Evolutionary conservation across 2,797 vertebrate genomes (phyloP).

Genomic region (Pipistrellus kuhlii): DNA sequence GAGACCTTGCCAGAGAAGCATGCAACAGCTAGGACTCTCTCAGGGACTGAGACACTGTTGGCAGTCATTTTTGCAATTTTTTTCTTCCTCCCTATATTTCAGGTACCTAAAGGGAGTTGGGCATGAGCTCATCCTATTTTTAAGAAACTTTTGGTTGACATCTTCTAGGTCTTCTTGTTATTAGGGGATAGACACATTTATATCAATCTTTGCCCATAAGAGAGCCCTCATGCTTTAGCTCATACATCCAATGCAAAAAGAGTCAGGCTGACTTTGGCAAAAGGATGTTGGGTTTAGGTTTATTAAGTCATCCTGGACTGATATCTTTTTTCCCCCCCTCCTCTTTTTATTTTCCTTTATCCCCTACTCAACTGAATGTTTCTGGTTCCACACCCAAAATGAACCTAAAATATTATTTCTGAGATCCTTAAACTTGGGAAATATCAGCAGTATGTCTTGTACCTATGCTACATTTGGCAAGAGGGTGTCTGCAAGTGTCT

Average conservation of each 20-base stretch:
- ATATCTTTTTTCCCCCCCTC: not conserved
- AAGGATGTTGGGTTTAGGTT: not conserved
- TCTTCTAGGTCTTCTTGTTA: not conserved
- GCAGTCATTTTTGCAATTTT: not conserved
- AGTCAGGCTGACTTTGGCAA: not conserved
- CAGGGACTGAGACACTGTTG: not conserved
- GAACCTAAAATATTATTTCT: not conserved
- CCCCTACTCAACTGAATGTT: not conserved
- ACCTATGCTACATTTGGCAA: not conserved
- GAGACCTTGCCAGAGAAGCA: not conserved
- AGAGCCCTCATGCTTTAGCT: not conserved
- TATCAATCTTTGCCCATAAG: not conserved
- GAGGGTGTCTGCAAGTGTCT: not conserved
- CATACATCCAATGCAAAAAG: accelerated
- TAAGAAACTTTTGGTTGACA: not conserved
- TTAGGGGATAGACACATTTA: not conserved
- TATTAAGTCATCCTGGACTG: not conserved
- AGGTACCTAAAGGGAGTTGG: not conserved
- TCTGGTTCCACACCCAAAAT: not conserved
- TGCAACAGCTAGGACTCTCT: not conserved
- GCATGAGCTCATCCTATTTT: not conserved
- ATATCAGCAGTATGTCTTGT: not conserved
- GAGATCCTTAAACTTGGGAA: not conserved
- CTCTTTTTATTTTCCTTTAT: not conserved
- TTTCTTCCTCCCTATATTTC: not conserved